A percentile compares a stretch with the other conserved stretches of the same genome.
Evolutionary conservation across 2,888 invertebrate genomes (phyloP).

Genomic region (Lathronympha strigana): DNA sequence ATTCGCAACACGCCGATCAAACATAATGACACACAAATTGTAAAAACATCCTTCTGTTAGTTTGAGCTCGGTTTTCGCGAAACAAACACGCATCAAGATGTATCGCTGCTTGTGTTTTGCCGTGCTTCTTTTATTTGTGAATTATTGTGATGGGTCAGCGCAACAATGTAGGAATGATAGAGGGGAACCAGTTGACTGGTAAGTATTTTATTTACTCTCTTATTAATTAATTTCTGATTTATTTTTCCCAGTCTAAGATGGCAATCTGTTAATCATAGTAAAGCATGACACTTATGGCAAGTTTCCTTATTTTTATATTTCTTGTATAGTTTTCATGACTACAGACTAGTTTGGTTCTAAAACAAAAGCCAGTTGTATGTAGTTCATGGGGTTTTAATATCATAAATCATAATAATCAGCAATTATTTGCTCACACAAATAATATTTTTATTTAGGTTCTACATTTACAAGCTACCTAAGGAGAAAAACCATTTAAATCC

Average conservation of each 20-base stretch:
- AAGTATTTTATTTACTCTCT: conserved; percentile 53
- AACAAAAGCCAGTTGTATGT: too few relatives aligned
- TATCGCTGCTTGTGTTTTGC: conserved; percentile 51
- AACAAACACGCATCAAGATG: conserved; percentile 59
- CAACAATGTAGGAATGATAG: conserved; percentile 85
- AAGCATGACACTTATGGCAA: too few relatives aligned
- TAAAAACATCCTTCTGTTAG: conserved; percentile 67
- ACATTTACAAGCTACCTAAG: conserved; percentile 91
- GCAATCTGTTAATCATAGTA: too few relatives aligned
- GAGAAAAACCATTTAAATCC: conserved; percentile 81
- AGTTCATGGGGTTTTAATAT: too few relatives aligned
- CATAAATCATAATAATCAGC: too few relatives aligned
- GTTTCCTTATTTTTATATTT: too few relatives aligned
- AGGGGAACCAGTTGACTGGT: conserved; percentile 89
- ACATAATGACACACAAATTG: conserved; percentile 44
- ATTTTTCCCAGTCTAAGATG: too few relatives aligned
- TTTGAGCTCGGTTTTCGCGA: conserved; percentile 53
- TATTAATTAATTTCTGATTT: too few relatives aligned
- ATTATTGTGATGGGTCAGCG: conserved; percentile 58
- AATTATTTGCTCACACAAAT: too few relatives aligned
- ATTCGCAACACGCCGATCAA: conserved; percentile 52
- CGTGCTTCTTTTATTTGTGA: conserved; percentile 57
- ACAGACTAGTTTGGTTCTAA: too few relatives aligned
- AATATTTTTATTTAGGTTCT: conserved; percentile 86
- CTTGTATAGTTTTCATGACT: too few relatives aligned